These are phyloP conservation scores for Pyrgus malvae DNA, from an alignment of 2,888 invertebrate species.

Conservation along the genomic window DNA sequence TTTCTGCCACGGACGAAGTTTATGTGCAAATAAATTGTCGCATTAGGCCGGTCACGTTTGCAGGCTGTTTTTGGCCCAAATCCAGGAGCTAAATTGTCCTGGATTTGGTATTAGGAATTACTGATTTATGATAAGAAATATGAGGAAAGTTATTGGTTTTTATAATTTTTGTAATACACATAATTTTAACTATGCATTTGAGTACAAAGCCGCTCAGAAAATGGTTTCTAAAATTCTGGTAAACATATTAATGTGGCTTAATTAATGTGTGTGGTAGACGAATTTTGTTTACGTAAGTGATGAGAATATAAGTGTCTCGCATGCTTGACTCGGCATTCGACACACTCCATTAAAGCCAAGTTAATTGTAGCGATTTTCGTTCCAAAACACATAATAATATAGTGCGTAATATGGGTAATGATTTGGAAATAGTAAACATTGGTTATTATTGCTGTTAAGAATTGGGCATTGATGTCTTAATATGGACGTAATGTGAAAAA, in stretches of 20 bases:
- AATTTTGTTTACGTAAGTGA: constrained; percentile 11
- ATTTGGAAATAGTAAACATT: constrained; percentile 1
- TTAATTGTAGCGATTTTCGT: constrained; percentile 12
- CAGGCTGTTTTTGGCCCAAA: background rate
- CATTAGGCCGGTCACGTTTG: constrained; percentile 4
- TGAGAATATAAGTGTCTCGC: constrained; percentile 19
- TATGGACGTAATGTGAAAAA: no score
- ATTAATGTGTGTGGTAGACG: no score
- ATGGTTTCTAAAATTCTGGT: no score
- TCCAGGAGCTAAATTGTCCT: background rate
- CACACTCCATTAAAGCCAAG: constrained; percentile 16
- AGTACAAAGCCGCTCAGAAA: no score
- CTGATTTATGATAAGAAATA: background rate
- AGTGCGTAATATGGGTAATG: constrained; percentile 1
- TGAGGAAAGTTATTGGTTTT: background rate
- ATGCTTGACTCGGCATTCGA: constrained; percentile 11
- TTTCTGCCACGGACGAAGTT: constrained; percentile 6
- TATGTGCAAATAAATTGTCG: constrained; percentile 16
- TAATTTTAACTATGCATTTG: no score
- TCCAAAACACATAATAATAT: constrained; percentile 15
- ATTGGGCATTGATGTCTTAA: no score
- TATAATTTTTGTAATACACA: no score
- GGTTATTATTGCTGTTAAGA: no score
- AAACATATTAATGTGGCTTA: no score
- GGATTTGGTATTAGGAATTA: background rate